Evolutionary conservation across 1,140 invertebrate genomes (phyloP), one percentile per base, ranked within the genome.

Genomic region (Drosophila hydei): DNA sequence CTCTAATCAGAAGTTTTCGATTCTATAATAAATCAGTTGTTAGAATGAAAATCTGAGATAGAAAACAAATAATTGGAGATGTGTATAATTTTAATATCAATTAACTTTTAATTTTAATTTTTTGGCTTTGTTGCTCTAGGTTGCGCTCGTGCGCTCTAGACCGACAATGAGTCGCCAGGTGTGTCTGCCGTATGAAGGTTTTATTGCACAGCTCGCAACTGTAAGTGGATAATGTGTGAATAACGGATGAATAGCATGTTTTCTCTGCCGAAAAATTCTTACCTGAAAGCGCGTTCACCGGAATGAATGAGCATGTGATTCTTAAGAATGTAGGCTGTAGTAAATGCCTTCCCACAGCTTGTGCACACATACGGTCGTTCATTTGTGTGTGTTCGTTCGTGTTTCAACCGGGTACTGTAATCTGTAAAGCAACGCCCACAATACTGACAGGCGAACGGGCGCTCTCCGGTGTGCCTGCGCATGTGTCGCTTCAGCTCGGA

Each of bases 271-370:
- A 14, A 2, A 0, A 4, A 43, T 27, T n/a, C 12, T 56, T 52
- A 87, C 81, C 68, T 65, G 19, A 80, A 87, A 16, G 64, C 72
- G 0, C 64, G 61, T 8, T 72, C 43, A 21, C 64, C 81, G 3
- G 74, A 69, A 48, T 88, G 83, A 8, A 71, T 65, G 6, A 81
- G 67, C 75, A 87, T 81, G 54, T 88, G 83, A 47, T 79, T 77
- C 30, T 72, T 77, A 1, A 87, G 48, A 18, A 80, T 75, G 16
- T 84, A 80, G 8, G 45, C 92, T 77, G 93, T 92, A 11, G 93
- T 93, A 55, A 94, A 94, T 9, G 93, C 92, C 75, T 94, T 94
- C 1, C 93, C 93, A 75, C 93, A 94, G 65, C 92, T 92, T 7
- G 89, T 83, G 72, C 93, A 94, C 45, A 92, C 93, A 71, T 93